phyloP scores from a whole-genome alignment of 1,140 invertebrate genomes.

The Drosophila kikkawai region DNA sequence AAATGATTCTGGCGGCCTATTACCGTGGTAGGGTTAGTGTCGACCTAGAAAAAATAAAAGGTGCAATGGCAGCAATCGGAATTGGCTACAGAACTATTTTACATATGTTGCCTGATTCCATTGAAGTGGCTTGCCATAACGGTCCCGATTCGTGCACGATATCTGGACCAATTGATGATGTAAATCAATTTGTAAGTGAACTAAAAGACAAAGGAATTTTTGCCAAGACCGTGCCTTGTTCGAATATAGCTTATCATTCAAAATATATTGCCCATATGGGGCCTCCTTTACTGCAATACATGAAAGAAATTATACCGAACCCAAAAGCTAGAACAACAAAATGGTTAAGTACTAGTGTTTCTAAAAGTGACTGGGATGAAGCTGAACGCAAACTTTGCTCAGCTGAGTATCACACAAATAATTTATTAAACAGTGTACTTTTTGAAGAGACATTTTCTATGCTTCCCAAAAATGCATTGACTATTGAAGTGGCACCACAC shows the following conservation, averaged over 20 bases:
- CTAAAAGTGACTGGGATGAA: slow-evolving; percentile 91
- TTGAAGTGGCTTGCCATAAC: slow-evolving; percentile 95
- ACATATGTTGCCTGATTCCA: slow-evolving; percentile 87
- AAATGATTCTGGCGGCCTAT: slow-evolving; percentile 94
- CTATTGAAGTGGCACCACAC: slow-evolving; percentile 94
- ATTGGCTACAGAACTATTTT: slow-evolving; percentile 88
- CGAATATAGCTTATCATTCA: slow-evolving; percentile 94
- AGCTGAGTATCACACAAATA: slow-evolving; percentile 97
- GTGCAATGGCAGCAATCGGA: slow-evolving; percentile 94
- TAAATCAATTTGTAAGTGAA: slow-evolving; percentile 89
- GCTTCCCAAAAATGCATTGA: slow-evolving; percentile 92
- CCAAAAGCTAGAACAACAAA: slow-evolving; percentile 90
- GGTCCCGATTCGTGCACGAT: slow-evolving; percentile 93
- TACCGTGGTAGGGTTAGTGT: slow-evolving; percentile 93
- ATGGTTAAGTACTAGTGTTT: slow-evolving; percentile 95
- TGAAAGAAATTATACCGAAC: slow-evolving; percentile 89
- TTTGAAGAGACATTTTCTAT: slow-evolving; percentile 93
- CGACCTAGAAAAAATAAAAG: slow-evolving; percentile 90
- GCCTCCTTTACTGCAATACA: slow-evolving; percentile 89
- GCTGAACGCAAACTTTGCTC: slow-evolving; percentile 90
- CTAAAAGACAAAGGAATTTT: slow-evolving; percentile 91
- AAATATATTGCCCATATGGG: slow-evolving; percentile 91
- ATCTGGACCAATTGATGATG: slow-evolving; percentile 91
- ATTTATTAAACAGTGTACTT: slow-evolving; percentile 92
- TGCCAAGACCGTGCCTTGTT: slow-evolving; percentile 92